Percentiles rank a stretch among this genome's conserved stretches.
phyloP scores from a whole-genome alignment of 2,888 invertebrate genomes.

The Luffia ferchaultella region DNA sequence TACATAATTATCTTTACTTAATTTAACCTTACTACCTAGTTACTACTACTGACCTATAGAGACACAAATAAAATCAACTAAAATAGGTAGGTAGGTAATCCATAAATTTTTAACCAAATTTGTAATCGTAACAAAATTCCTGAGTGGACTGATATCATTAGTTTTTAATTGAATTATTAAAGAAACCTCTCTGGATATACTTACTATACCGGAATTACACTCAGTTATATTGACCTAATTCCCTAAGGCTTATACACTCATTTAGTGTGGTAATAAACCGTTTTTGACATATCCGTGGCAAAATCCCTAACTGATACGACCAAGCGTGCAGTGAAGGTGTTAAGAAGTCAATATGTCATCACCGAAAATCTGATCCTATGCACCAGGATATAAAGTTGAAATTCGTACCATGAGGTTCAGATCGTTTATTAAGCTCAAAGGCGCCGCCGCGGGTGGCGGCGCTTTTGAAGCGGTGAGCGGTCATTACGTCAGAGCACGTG shows the following conservation, averaged over 20 bases:
- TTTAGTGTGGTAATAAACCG: constrained; percentile 62
- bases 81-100: too few species aligned
- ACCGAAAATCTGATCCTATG: neutral
- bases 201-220: neutral
- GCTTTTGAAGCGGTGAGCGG: constrained; percentile 51
- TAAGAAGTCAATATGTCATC: constrained; percentile 25
- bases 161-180: neutral
- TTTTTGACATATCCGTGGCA: constrained; percentile 68
- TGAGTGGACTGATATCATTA: too few species aligned
- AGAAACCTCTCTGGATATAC: neutral
- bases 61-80: too few species aligned
- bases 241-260: constrained; percentile 28
- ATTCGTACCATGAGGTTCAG: constrained; percentile 15
- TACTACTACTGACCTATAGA: too few species aligned
- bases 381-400: constrained; percentile 12
- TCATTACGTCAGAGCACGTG: constrained; percentile 49
- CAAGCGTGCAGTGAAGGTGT: constrained; percentile 55
- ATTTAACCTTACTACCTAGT: too few species aligned
- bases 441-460: constrained; percentile 47
- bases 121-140: too few species aligned
- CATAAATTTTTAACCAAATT: too few species aligned
- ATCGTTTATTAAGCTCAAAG: constrained; percentile 60
- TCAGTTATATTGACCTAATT: constrained; percentile 37
- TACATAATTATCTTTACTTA: too few species aligned
- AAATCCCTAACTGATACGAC: constrained; percentile 64